Evolutionary conservation across 2,888 invertebrate genomes (phyloP).

Genomic region (Melanchra persicariae): DNA sequence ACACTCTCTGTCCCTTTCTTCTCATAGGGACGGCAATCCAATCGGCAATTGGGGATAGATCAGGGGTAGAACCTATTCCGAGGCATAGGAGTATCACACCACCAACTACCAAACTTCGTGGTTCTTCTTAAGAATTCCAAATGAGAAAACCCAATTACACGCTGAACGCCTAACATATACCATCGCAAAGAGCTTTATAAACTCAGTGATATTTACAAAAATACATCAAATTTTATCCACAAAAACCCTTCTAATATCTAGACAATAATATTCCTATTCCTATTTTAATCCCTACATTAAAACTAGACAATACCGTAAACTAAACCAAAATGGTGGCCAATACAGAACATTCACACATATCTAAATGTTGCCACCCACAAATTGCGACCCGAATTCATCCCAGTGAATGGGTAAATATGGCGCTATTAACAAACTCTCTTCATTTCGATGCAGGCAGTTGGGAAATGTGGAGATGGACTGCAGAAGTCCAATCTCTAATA

Average conservation of each 20-base stretch:
- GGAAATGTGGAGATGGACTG: not conserved
- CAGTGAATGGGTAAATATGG: constrained; percentile 57
- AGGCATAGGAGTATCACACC: too few relatives aligned
- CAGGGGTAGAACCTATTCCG: not conserved
- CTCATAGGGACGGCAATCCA: not conserved
- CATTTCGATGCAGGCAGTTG: constrained; percentile 54
- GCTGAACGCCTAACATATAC: not conserved
- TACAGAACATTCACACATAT: constrained; percentile 51
- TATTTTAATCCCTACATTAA: constrained; percentile 18
- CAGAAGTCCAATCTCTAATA: constrained; percentile 27
- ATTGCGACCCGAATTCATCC: constrained; percentile 54
- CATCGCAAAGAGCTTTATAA: not conserved
- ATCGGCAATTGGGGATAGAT: too few relatives aligned
- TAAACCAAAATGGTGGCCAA: constrained; percentile 26
- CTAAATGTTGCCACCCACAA: constrained; percentile 55
- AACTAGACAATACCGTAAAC: constrained; percentile 39
- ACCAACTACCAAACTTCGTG: too few relatives aligned
- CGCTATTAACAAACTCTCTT: constrained; percentile 61
- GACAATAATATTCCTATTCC: not conserved
- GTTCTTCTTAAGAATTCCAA: too few relatives aligned
- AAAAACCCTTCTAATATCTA: not conserved
- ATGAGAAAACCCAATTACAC: not conserved
- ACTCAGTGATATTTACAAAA: too few relatives aligned
- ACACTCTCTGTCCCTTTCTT: too few relatives aligned
- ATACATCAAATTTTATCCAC: too few relatives aligned